Evolutionary conservation across 1,140 invertebrate species (phyloP), one percentile per base, ranked within the genome.

Genomic region (Lasioglossum baleicum): DNA sequence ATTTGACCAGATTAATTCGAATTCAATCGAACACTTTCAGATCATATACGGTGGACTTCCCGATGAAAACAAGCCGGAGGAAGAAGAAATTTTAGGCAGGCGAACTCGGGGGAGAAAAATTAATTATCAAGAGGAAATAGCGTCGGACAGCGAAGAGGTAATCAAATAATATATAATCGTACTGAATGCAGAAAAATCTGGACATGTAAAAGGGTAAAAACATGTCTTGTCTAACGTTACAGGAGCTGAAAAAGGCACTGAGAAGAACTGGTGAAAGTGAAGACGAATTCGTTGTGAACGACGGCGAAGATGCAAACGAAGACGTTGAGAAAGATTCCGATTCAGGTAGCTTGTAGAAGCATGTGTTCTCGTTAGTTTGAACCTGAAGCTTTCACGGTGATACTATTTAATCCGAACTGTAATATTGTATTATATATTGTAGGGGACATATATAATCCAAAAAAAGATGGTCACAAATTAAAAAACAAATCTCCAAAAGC

Each of bases 31-130:
- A 66, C 44, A 22, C 56, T 73, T 48, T 70, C 17, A 94, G 93
- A 90, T 94, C n/a, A 92, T 94, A 84, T 95, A 94, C 83, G 94
- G 94, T 53, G 93, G 94, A 42, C 90, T 95, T 75, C 92, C 93
- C 53, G 94, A 94, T 77, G 93, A 94, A 42, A 93, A 92, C 68
- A 82, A 77, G 22, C 83, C 85, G 13, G 92, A 94, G 51, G 93
- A 93, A 58, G 94, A 95, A 67, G 90, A 92, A 72, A 90, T 91
- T 31, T 84, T 93, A 56, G 87, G 93, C 8, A 88, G 94, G 79
- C 92, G 95, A 26, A 96, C 96, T 4, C 93, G 96, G 66, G 96
- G 96, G 2, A 94, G 95, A 44, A 96, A 96, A 87, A 95, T 96
- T 63, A 96, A 95, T 84, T 96, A 96, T 88, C 93, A 96, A 56